Conservation (phyloP, 2,113 vertebrate species). For the Psephotus haematonotus region DNA sequence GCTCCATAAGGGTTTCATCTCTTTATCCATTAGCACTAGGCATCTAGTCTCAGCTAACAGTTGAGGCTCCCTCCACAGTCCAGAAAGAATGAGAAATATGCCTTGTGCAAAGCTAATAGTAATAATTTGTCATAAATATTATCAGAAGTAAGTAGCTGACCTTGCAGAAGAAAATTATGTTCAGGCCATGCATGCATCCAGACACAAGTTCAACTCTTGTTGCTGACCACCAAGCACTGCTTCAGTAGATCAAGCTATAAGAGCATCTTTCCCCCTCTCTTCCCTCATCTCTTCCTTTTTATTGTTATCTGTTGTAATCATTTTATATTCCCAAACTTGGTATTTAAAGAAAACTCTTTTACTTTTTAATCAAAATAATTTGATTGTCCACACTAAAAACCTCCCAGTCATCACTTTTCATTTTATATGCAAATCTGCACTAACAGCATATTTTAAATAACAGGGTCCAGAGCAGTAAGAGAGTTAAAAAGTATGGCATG, state of each 20-base stretch:
- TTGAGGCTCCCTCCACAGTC: neutral
- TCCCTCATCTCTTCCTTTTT: neutral
- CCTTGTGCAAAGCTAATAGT: neutral
- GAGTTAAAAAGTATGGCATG: neutral
- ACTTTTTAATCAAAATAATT: neutral
- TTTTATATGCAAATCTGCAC: neutral
- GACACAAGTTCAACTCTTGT: neutral
- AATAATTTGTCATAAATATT: neutral
- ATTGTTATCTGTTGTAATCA: neutral
- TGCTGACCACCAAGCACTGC: neutral
- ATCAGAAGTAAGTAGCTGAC: neutral
- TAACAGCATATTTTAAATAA: neutral
- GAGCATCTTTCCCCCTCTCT: neutral
- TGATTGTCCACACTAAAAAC: neutral
- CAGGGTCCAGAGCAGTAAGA: neutral
- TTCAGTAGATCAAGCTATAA: neutral
- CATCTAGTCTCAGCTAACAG: neutral
- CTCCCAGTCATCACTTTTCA: neutral
- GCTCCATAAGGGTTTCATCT: neutral
- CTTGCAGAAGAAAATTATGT: neutral
- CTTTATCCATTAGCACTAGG: neutral
- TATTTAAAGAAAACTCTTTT: neutral
- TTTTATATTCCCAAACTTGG: neutral
- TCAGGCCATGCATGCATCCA: neutral
- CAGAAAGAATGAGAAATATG: fast-evolving